These are phyloP conservation scores for Pemphredon lugubris DNA, from an alignment of 2,888 invertebrate species.

Conservation along the genomic window DNA sequence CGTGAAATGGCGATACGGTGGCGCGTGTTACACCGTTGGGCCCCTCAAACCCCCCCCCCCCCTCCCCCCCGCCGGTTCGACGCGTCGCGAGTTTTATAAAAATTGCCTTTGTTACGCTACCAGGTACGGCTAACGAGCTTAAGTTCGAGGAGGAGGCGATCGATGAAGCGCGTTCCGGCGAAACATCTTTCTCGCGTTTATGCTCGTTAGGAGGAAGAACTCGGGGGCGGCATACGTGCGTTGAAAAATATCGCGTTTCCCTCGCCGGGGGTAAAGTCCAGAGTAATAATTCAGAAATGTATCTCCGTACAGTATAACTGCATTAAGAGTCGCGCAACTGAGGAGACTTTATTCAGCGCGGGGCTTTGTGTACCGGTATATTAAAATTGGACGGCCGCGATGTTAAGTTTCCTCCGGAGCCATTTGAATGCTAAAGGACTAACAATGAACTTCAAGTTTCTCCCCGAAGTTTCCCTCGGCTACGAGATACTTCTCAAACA, in stretches of 20 bases:
- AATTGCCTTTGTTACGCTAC: no score
- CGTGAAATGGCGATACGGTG: not conserved
- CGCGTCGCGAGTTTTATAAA: no score
- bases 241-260: not conserved
- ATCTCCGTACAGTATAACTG: conserved; percentile 10
- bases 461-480: conserved; percentile 16
- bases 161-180: no score
- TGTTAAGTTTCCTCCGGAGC: conserved; percentile 38
- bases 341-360: conserved; percentile 14
- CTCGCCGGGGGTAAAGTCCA: not conserved
- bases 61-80: no score
- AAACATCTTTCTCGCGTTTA: no score
- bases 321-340: conserved; percentile 15
- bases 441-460: conserved; percentile 37
- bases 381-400: conserved; percentile 39
- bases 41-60: no score
- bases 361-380: conserved; percentile 26
- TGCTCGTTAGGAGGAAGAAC: no score
- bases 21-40: no score
- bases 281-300: conserved; percentile 26
- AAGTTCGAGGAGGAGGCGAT: no score
- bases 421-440: conserved; percentile 47
- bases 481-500: not conserved
- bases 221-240: not conserved
- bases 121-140: no score